Evolutionary conservation across 2,113 vertebrate genomes (phyloP), one percentile per base, ranked within the genome.

Genomic region (Porphyrio hochstetteri): DNA sequence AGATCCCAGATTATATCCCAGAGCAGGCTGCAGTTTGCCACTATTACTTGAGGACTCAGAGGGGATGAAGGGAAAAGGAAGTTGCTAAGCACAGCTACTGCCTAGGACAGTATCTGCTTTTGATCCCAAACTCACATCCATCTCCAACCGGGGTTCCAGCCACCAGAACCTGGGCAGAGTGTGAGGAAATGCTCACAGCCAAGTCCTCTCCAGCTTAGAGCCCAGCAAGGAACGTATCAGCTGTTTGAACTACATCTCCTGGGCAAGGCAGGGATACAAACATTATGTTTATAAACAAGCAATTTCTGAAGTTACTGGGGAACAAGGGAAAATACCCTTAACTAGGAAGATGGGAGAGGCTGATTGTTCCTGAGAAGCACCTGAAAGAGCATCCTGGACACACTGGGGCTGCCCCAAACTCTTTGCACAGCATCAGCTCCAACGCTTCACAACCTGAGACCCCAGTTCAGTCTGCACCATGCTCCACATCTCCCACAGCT

Each of bases 381-480:
- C 50, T 29, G 7, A 17, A 36, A 42, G 38, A 81, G n/a, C 55
- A 84, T 16, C 68, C 56, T 36, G 31, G n/a, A 11, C 1, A 2
- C 33, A 36, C 35, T 1, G 2, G 82, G 35, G 25, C 11, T 77
- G 20, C 36, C 14, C 36, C 38, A 64, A 55, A 33, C 28, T 55
- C 56, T 44, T 11, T 5, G 53, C 67, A 69, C 19, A 69, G 16
- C 63, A 29, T 29, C 53, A 48, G 36, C 60, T 67, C 82, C 64
- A 61, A 15, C 23, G 27, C 86, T 72, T 18, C 64, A 2, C 53
- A 44, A 59, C 19, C 16, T 0, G 2, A 71, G 28, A 9, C 9
- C 35, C 52, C 4, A 0, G 36, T 56, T 60, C 5, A 0, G n/a
- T 56, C 82, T 25, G 24, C 42, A 3, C 31, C 0, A 0, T 28